Base-by-base conservation (phyloP, 30 jellyfish, hydroid and myxozoan genomes). In the Calvadosia cruxmelitensis region DNA sequence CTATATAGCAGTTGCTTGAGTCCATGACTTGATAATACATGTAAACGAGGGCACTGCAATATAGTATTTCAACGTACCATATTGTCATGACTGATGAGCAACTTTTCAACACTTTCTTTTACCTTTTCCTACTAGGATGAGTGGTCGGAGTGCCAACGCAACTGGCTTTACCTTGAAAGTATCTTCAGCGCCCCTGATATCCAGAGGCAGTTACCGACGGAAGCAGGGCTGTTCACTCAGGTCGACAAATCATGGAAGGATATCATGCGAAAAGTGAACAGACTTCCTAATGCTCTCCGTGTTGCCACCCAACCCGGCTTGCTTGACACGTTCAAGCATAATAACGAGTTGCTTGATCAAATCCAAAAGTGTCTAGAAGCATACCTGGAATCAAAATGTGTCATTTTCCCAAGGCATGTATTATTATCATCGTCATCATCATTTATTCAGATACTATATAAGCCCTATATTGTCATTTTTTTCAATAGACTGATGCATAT, bases 231-330 rank as follows among this genome's bases (percentile, higher is more conserved):
- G 99, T 91, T 91, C 75, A 63, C 77, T 82, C 99, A 91, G 67
- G 99, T 91, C 70, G 99, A 91, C 77, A 91, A 91, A 53, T 91
- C 99, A 15, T 91, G 99, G 99, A 91, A 91, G 71, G 99, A 91
- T 24, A 85, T 83, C 35, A 91, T 91, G 99, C 51, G 99, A 28
- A 91, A 91, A 74, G 94, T 83, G 31, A 64, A 91, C 36, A 62
- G 99, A 53, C 89, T 91, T 63, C 99, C 99, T 2, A 91, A 82
- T 57, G 99, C 99, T 0, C 76, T 91, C 42, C 35, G 99, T n/a
- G 99, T 95, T 16, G 99, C 99, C 20, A 91, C 99, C 15, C 95
- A 92, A 25, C 99, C 99, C 0, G 99, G 99, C 32, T 79, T 91
- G 28, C 71, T 91, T 61, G 95, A 91, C 31, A 82, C 93, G 15